Conservation (phyloP, 2,797 vertebrate genomes). For the Gymnodraco acuticeps region DNA sequence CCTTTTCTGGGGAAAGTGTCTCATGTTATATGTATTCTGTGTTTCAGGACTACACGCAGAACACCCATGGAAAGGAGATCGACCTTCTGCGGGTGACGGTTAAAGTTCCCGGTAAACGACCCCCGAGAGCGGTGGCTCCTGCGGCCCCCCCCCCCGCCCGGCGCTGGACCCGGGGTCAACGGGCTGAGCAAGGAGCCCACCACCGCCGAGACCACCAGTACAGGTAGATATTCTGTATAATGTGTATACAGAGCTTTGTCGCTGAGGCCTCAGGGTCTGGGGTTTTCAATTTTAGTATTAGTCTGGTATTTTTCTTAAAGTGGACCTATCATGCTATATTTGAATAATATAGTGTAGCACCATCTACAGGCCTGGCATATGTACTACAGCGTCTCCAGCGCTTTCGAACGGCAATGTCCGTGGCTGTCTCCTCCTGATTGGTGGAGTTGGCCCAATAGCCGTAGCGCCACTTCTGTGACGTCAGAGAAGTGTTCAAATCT, state of each 20-base stretch:
- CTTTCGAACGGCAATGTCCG: no score
- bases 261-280: background rate
- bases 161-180: conserved; percentile 86
- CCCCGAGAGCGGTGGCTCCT: conserved; percentile 92
- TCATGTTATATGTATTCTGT: background rate
- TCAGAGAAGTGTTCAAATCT: no score
- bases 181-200: conserved; percentile 89
- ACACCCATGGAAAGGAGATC: conserved; percentile 94
- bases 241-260: no score
- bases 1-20: background rate
- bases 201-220: conserved; percentile 76
- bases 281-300: background rate
- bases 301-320: background rate
- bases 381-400: no score
- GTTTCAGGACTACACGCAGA: conserved; percentile 92
- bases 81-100: conserved; percentile 95
- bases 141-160: conserved; percentile 63
- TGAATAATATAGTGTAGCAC: no score
- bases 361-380: no score
- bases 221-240: conserved; percentile 63
- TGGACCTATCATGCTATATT: no score
- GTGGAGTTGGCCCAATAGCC: no score
- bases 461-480: no score
- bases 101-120: conserved; percentile 96
- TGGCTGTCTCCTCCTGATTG: no score